A percentile compares a stretch with the other conserved stretches of the same genome.
Conservation (phyloP, 2,113 vertebrate genomes). For the Mixornis gularis region DNA sequence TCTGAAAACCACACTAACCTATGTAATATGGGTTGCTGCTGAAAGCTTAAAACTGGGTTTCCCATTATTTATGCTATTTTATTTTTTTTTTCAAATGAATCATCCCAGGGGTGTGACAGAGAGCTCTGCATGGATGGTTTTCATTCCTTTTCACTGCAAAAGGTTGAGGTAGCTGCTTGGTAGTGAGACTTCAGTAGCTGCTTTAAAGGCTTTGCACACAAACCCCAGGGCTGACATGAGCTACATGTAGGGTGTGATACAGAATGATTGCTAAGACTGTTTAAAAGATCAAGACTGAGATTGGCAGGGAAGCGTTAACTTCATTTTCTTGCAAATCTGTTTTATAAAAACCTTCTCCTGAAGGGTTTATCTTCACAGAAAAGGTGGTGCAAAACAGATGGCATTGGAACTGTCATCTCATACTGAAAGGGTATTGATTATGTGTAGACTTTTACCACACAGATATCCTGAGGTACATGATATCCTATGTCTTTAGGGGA, state of each 20-base stretch:
- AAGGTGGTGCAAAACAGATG: background rate
- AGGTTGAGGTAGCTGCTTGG: background rate
- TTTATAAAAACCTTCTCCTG: background rate
- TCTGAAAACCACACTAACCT: background rate
- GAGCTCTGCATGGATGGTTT: background rate
- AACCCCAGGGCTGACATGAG: background rate
- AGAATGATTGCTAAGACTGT: background rate
- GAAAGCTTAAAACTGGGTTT: background rate
- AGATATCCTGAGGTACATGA: background rate
- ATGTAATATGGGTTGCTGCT: background rate
- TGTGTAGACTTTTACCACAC: background rate
- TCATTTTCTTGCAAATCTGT: background rate
- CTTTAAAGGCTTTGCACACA: background rate
- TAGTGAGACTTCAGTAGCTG: background rate
- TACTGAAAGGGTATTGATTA: background rate
- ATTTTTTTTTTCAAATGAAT: background rate
- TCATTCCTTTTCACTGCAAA: background rate
- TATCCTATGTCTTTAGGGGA: background rate
- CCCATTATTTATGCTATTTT: background rate
- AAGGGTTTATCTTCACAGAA: background rate
- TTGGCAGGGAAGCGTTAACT: background rate
- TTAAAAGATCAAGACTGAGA: background rate
- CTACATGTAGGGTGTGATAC: background rate
- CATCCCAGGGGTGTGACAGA: background rate
- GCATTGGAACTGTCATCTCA: background rate